Base-by-base conservation (phyloP, 2,113 vertebrate species). In the Microcebus ravelobensis region DNA sequence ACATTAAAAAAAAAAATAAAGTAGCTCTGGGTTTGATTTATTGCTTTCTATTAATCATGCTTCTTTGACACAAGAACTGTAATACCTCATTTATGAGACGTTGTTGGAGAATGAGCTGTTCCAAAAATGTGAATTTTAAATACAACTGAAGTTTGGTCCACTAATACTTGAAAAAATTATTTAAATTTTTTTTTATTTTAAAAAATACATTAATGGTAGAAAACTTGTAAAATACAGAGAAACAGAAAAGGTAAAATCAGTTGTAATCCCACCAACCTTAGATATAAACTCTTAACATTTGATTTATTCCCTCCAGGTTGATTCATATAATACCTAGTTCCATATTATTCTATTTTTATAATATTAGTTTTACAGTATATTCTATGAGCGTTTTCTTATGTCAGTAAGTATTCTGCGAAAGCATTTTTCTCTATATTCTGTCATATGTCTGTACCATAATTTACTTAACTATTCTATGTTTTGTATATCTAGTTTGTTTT, bases 221-320 rank as follows among this genome's bases (percentile, higher is more conserved):
- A 91, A 91, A 91, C 65, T 73, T 96, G 36, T 52, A 81, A 92
- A 92, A 95, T 65, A 20, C 0, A 68, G 52, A 94, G 52, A 81
- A 85, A 68, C 71, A 52, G 10, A 80, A 55, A 96, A 80, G 50
- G 50, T 81, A 77, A 74, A 95, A 50, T 45, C 13, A 77, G 6
- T 71, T 87, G 2, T 65, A 52, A 80, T 34, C 7, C 14, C 20
- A 84, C 14, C 31, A 95, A 50, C 50, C 13, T 15, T 93, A 73
- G 21, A 67, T 77, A 10, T 11, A 31, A 45, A n/a, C 27, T 70
- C n/a, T 50, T 77, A 92, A 61, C 63, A 79, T 50, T 83, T 88
- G 21, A 34, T 77, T 86, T 97, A 61, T 79, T 81, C 39, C 3
- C 65, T 52, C 23, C 21, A 48, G 14, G 73, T 94, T 88, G n/a